phyloP scores from a whole-genome alignment of 2,113 vertebrate species.

The Hypanus sabinus region DNA sequence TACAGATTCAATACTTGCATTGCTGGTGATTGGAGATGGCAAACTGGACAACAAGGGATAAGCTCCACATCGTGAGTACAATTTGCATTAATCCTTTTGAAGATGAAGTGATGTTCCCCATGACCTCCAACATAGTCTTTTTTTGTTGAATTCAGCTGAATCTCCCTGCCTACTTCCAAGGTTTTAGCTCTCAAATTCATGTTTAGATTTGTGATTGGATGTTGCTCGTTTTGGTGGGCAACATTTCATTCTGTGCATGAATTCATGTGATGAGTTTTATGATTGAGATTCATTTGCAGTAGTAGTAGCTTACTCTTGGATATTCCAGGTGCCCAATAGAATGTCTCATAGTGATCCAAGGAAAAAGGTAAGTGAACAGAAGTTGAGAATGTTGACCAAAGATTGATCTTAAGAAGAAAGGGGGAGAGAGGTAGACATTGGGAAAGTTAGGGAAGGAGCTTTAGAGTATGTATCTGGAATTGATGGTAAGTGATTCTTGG shows the following conservation, averaged over 20 bases:
- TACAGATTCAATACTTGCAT: no score
- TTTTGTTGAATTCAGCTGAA: background rate
- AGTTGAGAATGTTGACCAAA: background rate
- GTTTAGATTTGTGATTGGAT: background rate
- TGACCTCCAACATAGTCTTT: no score
- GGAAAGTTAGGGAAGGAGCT: background rate
- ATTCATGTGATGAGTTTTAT: background rate
- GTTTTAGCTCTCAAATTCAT: background rate
- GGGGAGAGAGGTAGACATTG: background rate
- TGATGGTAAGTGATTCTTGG: no score
- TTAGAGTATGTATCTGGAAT: background rate
- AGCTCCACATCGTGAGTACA: no score
- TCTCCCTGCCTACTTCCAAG: background rate
- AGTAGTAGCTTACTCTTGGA: background rate
- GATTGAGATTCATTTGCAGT: background rate
- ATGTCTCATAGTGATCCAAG: background rate
- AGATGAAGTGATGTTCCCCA: no score
- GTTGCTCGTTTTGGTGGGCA: background rate
- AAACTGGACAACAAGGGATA: no score
- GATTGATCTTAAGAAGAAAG: background rate
- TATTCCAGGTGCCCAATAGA: background rate
- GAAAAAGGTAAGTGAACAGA: background rate
- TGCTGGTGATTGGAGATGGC: no score
- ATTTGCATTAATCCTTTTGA: no score
- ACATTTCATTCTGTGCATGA: background rate